Evolutionary conservation across 1,140 invertebrate genomes (phyloP).

Genomic region (Drosophila hydei): DNA sequence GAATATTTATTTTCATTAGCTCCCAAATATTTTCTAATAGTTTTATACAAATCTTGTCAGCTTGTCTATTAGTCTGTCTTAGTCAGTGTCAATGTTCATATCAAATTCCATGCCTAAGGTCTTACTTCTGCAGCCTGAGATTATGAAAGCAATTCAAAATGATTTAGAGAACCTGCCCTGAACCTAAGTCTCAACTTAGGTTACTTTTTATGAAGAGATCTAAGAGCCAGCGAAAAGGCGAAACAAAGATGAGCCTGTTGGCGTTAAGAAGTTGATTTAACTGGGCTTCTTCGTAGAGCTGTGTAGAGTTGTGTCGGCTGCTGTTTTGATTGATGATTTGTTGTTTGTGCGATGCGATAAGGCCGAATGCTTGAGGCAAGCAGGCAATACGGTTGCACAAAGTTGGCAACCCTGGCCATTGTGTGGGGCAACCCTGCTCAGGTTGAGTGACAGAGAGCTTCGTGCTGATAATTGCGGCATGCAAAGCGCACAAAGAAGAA

Average conservation of each 20-base stretch:
- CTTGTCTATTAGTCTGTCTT: no score
- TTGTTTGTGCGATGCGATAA: conserved; percentile 59
- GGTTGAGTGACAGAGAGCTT: conserved; percentile 63
- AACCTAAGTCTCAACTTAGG: conserved; percentile 15
- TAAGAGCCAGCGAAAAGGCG: conserved; percentile 36
- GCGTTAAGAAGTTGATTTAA: conserved; percentile 74
- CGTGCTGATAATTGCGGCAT: conserved; percentile 71
- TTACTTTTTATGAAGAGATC: conserved; percentile 40
- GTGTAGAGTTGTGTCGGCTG: conserved; percentile 15
- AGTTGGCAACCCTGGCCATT: conserved; percentile 59
- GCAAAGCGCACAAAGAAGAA: conserved; percentile 49
- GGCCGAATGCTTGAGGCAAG: conserved; percentile 31
- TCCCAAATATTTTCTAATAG: no score
- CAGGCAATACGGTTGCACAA: conserved; percentile 27
- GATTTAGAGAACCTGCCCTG: conserved; percentile 12
- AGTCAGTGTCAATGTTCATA: no score
- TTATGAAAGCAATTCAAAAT: not conserved
- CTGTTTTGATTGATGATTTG: conserved; percentile 71
- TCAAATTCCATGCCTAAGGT: no score
- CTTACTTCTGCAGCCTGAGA: no score
- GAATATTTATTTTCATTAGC: no score
- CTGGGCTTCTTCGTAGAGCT: conserved; percentile 43
- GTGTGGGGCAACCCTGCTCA: conserved; percentile 57
- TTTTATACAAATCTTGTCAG: no score
- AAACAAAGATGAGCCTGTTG: conserved; percentile 60